A percentile compares a stretch with the other conserved stretches of the same genome.
Evolutionary conservation across 2,888 invertebrate species (phyloP).

Genomic region (Allophyes oxyacanthae): DNA sequence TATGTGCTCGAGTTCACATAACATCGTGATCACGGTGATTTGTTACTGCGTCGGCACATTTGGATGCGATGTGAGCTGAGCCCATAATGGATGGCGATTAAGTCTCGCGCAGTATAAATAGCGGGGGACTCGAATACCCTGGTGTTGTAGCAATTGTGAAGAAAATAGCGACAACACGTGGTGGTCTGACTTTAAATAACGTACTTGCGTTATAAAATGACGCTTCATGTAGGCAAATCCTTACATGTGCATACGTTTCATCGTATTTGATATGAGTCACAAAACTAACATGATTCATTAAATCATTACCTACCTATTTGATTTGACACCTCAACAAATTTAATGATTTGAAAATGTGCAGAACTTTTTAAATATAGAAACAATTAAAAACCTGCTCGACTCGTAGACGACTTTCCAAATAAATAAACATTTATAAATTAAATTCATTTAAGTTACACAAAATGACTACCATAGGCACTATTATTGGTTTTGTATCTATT

Average conservation of each 20-base stretch:
- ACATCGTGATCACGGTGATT: slow-evolving; percentile 52
- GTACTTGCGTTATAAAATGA: slow-evolving; percentile 37
- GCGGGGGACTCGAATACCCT: slow-evolving; percentile 61
- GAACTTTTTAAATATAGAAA: not conserved
- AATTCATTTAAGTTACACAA: too few relatives aligned
- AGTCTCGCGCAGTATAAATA: slow-evolving; percentile 69
- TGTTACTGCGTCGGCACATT: slow-evolving; percentile 65
- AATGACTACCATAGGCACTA: too few relatives aligned
- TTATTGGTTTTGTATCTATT: too few relatives aligned
- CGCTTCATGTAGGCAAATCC: slow-evolving; percentile 14
- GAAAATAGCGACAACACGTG: slow-evolving; percentile 68
- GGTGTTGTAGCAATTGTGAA: slow-evolving; percentile 63
- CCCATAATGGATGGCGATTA: slow-evolving; percentile 70
- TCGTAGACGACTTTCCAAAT: too few relatives aligned
- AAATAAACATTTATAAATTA: too few relatives aligned
- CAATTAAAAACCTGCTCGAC: too few relatives aligned
- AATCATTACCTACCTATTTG: too few relatives aligned
- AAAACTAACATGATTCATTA: slow-evolving; percentile 40
- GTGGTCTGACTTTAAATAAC: slow-evolving; percentile 48
- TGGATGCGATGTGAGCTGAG: slow-evolving; percentile 68
- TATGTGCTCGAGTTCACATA: slow-evolving; percentile 26
- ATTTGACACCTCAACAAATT: slow-evolving; percentile 20
- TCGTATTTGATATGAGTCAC: slow-evolving; percentile 36
- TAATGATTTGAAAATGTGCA: not conserved
- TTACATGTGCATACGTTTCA: slow-evolving; percentile 15